Evolutionary conservation across 2,888 invertebrate genomes (phyloP).

Genomic region (Aspidiotus destructor): DNA sequence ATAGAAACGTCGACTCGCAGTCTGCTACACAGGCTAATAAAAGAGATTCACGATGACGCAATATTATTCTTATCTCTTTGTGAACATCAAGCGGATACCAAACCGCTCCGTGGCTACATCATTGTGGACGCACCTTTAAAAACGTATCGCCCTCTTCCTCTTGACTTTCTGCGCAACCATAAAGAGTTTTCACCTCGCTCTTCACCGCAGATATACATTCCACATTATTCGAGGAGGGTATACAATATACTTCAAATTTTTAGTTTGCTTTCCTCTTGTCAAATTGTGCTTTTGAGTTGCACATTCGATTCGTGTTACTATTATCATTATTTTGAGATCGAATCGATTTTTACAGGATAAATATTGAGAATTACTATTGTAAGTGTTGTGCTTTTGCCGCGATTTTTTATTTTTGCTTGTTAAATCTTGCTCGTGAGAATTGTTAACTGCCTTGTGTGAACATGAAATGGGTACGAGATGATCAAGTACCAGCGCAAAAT

Average conservation of each 20-base stretch:
- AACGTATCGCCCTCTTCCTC: background rate
- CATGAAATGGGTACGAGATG: constrained; percentile 30
- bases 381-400: background rate
- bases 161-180: background rate
- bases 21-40: too few relatives aligned
- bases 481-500: constrained; percentile 19
- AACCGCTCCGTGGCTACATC: background rate
- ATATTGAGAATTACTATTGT: background rate
- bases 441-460: background rate
- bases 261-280: background rate
- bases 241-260: background rate
- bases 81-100: too few relatives aligned
- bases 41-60: too few relatives aligned
- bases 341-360: background rate
- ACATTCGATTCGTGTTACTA: background rate
- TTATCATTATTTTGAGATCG: background rate
- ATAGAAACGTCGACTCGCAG: too few relatives aligned
- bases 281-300: background rate
- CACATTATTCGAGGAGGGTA: background rate
- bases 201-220: background rate
- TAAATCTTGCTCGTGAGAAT: too few relatives aligned
- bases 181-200: background rate
- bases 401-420: constrained; percentile 1
- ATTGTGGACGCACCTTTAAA: background rate
- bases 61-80: too few relatives aligned